Conservation (phyloP, 2,888 invertebrate genomes). For the Siphonodentalium dalli region DNA sequence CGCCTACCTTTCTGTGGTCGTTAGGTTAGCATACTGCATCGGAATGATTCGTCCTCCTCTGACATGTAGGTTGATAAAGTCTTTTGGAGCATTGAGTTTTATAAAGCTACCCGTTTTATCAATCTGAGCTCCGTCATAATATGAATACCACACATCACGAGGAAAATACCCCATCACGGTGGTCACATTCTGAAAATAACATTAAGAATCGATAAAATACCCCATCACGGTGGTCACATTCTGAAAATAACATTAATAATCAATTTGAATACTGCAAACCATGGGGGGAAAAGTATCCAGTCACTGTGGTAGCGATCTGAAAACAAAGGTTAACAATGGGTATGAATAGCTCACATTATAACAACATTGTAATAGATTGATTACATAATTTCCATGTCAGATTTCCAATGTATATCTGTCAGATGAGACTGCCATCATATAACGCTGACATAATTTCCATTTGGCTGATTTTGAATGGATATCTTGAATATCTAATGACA, state of each 20-base stretch:
- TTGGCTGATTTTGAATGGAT: no score
- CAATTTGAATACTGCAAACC: no score
- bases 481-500: no score
- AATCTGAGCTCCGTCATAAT: slow-evolving; percentile 28
- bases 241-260: slow-evolving; percentile 31
- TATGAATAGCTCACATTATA: no score
- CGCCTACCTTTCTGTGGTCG: slow-evolving; percentile 36
- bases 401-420: no score
- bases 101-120: slow-evolving; percentile 16
- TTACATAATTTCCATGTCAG: no score
- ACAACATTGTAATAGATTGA: no score
- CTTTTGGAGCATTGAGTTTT: slow-evolving; percentile 70
- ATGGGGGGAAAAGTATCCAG: slow-evolving; percentile 38
- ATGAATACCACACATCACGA: slow-evolving; percentile 34
- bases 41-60: slow-evolving; percentile 78
- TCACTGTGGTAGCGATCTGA: slow-evolving; percentile 30
- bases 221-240: slow-evolving; percentile 25
- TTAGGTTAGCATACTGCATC: slow-evolving; percentile 72
- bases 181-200: slow-evolving; percentile 27
- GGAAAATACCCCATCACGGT: slow-evolving; percentile 37
- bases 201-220: no score
- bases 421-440: no score
- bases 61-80: slow-evolving; percentile 71
- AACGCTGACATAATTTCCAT: no score
- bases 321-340: no score